Percentiles rank a stretch among this genome's conserved stretches.
These are phyloP conservation scores for Brotula barbata DNA, from an alignment of 2,797 vertebrate species.

Conservation along the genomic window DNA sequence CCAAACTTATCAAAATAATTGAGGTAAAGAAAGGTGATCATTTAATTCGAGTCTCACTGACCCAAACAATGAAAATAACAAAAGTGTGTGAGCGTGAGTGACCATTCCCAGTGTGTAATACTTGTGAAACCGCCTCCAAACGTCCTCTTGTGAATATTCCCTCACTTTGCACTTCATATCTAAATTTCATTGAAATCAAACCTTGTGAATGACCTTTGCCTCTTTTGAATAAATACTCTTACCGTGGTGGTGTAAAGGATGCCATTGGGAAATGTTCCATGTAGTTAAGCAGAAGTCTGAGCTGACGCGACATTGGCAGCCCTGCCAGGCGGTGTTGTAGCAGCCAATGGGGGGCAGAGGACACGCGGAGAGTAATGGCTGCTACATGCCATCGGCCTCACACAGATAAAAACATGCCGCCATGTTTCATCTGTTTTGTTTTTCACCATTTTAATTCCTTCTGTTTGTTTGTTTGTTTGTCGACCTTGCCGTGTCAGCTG, in stretches of 20 bases:
- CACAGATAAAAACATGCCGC: slow-evolving; percentile 55
- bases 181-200: slow-evolving; percentile 29
- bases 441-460: slow-evolving; percentile 76
- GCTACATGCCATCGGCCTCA: slow-evolving; percentile 68
- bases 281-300: slow-evolving; percentile 64
- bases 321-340: slow-evolving; percentile 70
- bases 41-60: too few species aligned
- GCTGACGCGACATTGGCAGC: slow-evolving; percentile 70
- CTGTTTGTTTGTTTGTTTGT: slow-evolving; percentile 79
- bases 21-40: too few species aligned
- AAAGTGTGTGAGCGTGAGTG: too few species aligned
- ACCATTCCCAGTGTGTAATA: too few species aligned
- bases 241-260: slow-evolving; percentile 33
- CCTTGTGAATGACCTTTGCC: slow-evolving; percentile 48
- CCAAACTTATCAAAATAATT: too few species aligned
- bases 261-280: slow-evolving; percentile 57
- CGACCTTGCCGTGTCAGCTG: slow-evolving; percentile 80
- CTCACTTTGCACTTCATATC: too few species aligned
- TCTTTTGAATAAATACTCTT: slow-evolving; percentile 45
- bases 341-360: slow-evolving; percentile 78
- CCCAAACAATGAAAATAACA: too few species aligned
- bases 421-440: slow-evolving; percentile 67
- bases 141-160: too few species aligned
- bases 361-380: slow-evolving; percentile 73
- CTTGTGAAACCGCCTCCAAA: too few species aligned